These are phyloP conservation scores for Lithophane semibrunnea DNA, from an alignment of 2,888 invertebrate species.

Conservation along the genomic window DNA sequence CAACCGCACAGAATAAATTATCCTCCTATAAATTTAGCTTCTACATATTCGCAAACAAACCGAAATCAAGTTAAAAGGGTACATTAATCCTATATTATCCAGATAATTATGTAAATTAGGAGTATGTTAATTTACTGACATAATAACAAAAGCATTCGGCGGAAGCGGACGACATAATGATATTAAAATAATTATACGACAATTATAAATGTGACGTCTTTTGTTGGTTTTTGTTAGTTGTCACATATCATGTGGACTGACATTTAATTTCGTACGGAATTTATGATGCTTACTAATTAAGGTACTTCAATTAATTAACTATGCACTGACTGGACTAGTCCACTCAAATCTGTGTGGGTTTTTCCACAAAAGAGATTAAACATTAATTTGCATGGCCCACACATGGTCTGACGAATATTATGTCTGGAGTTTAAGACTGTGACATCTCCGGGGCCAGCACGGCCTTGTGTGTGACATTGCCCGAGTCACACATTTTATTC, in stretches of 20 bases:
- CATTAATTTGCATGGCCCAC: neutral
- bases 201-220: slow-evolving; percentile 26
- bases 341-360: neutral
- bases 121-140: slow-evolving; percentile 44
- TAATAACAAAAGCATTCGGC: slow-evolving; percentile 34
- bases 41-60: slow-evolving; percentile 30
- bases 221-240: slow-evolving; percentile 40
- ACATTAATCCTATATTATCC: slow-evolving; percentile 50
- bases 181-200: slow-evolving; percentile 33
- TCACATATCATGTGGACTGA: slow-evolving; percentile 12
- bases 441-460: no score
- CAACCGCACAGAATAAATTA: slow-evolving; percentile 17
- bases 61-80: slow-evolving; percentile 38
- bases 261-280: slow-evolving; percentile 30
- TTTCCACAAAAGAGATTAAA: neutral
- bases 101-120: slow-evolving; percentile 56
- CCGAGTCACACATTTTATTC: no score
- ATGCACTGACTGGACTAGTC: neutral
- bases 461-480: no score
- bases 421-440: no score
- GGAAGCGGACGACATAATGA: slow-evolving; percentile 31
- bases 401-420: no score
- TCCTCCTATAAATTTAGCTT: slow-evolving; percentile 10
- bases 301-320: neutral
- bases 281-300: neutral